Percentiles rank a stretch among this genome's conserved stretches.
These are phyloP conservation scores for Conistra vaccinii DNA, from an alignment of 2,888 invertebrate genomes.

Conservation along the genomic window DNA sequence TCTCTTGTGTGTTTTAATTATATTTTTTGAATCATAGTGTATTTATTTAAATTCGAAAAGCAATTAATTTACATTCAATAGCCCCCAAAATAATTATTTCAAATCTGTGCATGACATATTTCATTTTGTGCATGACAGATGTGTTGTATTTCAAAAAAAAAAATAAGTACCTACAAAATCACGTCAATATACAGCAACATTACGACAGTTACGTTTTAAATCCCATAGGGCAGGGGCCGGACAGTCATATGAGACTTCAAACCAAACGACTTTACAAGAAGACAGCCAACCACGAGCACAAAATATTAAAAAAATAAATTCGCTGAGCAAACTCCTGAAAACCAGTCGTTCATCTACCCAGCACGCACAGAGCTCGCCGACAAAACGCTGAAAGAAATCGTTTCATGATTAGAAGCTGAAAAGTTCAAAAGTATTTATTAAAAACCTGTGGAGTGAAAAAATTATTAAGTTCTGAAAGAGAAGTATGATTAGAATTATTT, in stretches of 20 bases:
- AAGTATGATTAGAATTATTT: slow-evolving; percentile 51
- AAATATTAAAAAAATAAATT: slow-evolving; percentile 10
- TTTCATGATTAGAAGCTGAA: slow-evolving; percentile 80
- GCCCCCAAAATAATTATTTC: too few species aligned
- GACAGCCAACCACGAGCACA: slow-evolving; percentile 5
- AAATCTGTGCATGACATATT: too few species aligned
- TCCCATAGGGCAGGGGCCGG: too few species aligned
- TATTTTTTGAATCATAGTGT: too few species aligned
- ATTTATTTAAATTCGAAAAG: too few species aligned
- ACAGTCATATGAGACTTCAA: too few species aligned
- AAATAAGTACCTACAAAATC: too few species aligned
- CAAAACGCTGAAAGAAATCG: slow-evolving; percentile 75
- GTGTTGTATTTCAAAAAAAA: too few species aligned
- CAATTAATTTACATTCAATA: too few species aligned
- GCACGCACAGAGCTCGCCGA: slow-evolving; percentile 59
- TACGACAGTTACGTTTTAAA: neutral
- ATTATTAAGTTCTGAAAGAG: slow-evolving; percentile 72
- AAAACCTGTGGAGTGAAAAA: slow-evolving; percentile 80
- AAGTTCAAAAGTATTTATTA: slow-evolving; percentile 73
- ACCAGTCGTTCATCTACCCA: slow-evolving; percentile 61
- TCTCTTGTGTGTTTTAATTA: too few species aligned
- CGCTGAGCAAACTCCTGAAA: slow-evolving; percentile 58
- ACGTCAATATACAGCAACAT: neutral
- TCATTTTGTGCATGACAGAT: too few species aligned
- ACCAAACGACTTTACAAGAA: neutral